Conservation (phyloP, 2,113 vertebrate species). For the Lepisosteus oculatus region DNA sequence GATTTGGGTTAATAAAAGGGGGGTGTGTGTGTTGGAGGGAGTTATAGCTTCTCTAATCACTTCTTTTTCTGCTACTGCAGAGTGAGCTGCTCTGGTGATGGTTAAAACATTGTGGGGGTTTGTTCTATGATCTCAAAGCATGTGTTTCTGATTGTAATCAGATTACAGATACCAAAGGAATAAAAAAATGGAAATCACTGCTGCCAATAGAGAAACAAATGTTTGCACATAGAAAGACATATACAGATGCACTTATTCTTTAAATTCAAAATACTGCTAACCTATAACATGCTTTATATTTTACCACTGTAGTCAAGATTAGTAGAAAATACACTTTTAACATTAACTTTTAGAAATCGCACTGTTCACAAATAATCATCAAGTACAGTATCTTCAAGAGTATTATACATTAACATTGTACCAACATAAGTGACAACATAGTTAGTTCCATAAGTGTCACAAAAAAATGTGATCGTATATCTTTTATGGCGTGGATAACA, state of each 20-base stretch:
- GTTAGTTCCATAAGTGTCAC: no score
- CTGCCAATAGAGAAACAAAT: slow-evolving; percentile 82
- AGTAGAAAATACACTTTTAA: no score
- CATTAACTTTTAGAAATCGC: no score
- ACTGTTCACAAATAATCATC: no score
- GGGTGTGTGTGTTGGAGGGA: not conserved
- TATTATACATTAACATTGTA: no score
- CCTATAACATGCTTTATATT: no score
- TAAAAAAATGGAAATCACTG: slow-evolving; percentile 84
- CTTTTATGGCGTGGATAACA: no score
- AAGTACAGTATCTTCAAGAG: no score
- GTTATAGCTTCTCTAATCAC: slow-evolving; percentile 8
- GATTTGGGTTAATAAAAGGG: slow-evolving; percentile 19
- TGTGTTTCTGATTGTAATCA: slow-evolving; percentile 79
- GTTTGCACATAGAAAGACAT: slow-evolving; percentile 70
- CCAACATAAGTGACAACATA: no score
- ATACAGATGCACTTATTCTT: not conserved
- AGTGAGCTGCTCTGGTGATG: slow-evolving; percentile 51
- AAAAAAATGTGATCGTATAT: no score
- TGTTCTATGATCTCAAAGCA: slow-evolving; percentile 76
- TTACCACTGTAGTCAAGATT: no score
- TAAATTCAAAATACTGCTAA: not conserved
- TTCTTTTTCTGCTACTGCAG: slow-evolving; percentile 53
- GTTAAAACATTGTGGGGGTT: slow-evolving; percentile 62
- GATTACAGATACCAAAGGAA: slow-evolving; percentile 84